phyloP scores from a whole-genome alignment of 2,888 invertebrate genomes.

The Sphaerophoria taeniata region DNA sequence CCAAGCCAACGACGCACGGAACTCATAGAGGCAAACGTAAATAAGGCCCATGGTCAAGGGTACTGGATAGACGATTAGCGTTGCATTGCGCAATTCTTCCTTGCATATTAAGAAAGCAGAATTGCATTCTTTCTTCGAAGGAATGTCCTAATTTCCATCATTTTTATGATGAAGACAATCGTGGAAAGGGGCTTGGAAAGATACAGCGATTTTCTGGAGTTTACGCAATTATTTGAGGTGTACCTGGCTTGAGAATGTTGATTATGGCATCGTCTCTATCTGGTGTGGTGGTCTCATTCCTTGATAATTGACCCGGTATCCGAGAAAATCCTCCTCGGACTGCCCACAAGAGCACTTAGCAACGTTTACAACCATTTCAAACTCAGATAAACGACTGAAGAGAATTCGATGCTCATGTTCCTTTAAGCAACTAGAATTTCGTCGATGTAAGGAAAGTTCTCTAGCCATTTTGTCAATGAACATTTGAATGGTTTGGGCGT shows the following conservation, averaged over 20 bases:
- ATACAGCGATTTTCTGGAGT: slow-evolving; percentile 42
- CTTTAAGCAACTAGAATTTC: slow-evolving; percentile 75
- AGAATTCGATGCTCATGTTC: slow-evolving; percentile 62
- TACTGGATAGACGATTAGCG: slow-evolving; percentile 23
- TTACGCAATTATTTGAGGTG: slow-evolving; percentile 45
- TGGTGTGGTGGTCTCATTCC: slow-evolving; percentile 45
- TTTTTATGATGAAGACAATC: not conserved
- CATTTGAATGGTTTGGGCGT: slow-evolving; percentile 8
- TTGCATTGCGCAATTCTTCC: not conserved
- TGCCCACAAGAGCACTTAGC: slow-evolving; percentile 21
- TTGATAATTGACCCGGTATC: slow-evolving; percentile 42
- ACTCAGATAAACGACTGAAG: not conserved
- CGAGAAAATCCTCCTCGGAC: slow-evolving; percentile 48
- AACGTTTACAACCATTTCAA: slow-evolving; percentile 1
- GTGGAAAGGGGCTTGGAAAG: not conserved
- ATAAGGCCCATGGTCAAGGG: not conserved
- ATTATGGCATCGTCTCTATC: slow-evolving; percentile 42
- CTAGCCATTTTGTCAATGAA: slow-evolving; percentile 56
- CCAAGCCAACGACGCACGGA: not conserved
- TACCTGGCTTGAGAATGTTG: slow-evolving; percentile 36
- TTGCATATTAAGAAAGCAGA: not conserved
- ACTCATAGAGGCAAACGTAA: not conserved
- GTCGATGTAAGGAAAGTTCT: slow-evolving; percentile 75
- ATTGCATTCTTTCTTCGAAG: not conserved
- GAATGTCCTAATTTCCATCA: not conserved